Percentiles rank a stretch among this genome's conserved stretches.
Conservation (phyloP, 2,888 invertebrate genomes). For the Sphecodes monilicornis region DNA sequence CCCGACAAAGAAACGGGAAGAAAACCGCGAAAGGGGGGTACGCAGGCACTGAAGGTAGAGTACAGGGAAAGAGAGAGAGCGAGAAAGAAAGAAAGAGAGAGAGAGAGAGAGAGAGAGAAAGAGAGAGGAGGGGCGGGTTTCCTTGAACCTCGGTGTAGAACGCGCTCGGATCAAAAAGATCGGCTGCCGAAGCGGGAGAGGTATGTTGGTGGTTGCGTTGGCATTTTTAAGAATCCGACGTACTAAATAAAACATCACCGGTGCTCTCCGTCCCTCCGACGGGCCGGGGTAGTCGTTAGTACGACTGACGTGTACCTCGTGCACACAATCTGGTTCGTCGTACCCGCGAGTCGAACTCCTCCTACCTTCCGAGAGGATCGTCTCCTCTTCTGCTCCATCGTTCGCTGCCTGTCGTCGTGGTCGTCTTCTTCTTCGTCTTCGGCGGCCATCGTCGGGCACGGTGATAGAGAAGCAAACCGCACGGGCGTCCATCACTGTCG, state of each 20-base stretch:
- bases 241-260: constrained; percentile 83
- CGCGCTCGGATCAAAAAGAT: constrained; percentile 47
- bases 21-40: background rate
- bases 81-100: background rate
- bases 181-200: constrained; percentile 37
- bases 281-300: constrained; percentile 78
- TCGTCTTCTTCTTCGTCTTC: constrained; percentile 64
- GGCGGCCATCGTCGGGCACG: constrained; percentile 69
- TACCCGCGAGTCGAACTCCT: constrained; percentile 62
- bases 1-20: constrained; percentile 29
- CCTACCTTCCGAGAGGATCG: constrained; percentile 29
- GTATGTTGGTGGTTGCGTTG: constrained; percentile 55
- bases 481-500: constrained; percentile 81
- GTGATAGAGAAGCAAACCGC: constrained; percentile 82
- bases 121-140: constrained; percentile 31
- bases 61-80: background rate
- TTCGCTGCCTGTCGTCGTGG: constrained; percentile 37
- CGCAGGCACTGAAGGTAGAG: background rate
- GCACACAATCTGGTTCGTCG: constrained; percentile 78
- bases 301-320: constrained; percentile 81
- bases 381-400: constrained; percentile 8
- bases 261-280: constrained; percentile 21
- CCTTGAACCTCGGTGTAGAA: constrained; percentile 35
- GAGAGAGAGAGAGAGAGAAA: background rate
- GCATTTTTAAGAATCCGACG: constrained; percentile 77